phyloP scores from a whole-genome alignment of 64 coral and sea anemone genomes.

The Dendronephthya gigantea region DNA sequence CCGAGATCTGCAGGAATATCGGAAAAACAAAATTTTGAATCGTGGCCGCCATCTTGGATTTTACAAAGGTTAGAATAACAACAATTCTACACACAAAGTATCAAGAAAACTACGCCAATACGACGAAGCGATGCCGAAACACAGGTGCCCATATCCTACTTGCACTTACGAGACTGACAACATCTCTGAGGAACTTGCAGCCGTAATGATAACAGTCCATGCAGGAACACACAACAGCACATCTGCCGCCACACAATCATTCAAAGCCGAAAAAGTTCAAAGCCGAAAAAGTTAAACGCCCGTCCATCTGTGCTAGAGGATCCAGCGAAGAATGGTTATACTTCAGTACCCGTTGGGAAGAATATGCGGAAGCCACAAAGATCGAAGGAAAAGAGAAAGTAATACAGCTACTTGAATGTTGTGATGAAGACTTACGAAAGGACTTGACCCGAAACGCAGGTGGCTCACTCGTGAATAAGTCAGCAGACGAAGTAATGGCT shows the following conservation, averaged over 20 bases:
- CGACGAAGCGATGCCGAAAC: not conserved
- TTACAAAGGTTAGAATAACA: too few relatives aligned
- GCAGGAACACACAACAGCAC: not conserved
- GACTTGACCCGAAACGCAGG: not conserved
- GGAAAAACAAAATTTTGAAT: too few relatives aligned
- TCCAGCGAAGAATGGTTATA: not conserved
- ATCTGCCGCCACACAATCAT: not conserved
- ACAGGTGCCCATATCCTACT: not conserved
- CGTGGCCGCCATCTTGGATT: too few relatives aligned
- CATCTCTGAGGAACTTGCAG: not conserved
- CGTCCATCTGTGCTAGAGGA: not conserved
- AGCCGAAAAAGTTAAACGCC: not conserved
- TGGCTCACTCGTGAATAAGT: not conserved
- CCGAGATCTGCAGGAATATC: too few relatives aligned
- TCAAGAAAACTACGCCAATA: not conserved
- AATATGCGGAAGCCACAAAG: not conserved
- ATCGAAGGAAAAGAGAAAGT: not conserved
- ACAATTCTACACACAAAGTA: too few relatives aligned
- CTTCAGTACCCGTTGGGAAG: not conserved
- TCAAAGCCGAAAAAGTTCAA: not conserved
- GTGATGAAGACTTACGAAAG: not conserved
- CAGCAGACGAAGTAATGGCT: not conserved
- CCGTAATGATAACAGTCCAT: not conserved
- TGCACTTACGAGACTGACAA: not conserved
- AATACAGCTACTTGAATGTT: not conserved